A percentile compares a stretch with the other conserved stretches of the same genome.
Conservation (phyloP, 2,113 vertebrate species). For the Albula goreensis region DNA sequence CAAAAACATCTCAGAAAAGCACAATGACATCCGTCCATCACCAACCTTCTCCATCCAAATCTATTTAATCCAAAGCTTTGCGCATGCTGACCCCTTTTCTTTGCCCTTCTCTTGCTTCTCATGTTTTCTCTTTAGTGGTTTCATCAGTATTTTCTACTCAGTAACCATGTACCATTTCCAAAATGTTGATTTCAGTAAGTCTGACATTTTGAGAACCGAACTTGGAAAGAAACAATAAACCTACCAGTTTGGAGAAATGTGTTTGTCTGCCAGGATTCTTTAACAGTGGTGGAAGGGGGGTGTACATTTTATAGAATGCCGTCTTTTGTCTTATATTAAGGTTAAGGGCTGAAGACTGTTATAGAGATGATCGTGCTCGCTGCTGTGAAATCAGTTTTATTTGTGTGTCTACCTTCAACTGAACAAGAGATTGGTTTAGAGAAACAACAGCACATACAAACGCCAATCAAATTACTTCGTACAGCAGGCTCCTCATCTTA, state of each 20-base stretch:
- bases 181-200: slow-evolving; percentile 44
- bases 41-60: not conserved
- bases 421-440: too few relatives aligned
- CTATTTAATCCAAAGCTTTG: not conserved
- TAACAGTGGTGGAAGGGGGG: not conserved
- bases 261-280: not conserved
- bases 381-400: too few relatives aligned
- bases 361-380: too few relatives aligned
- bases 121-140: slow-evolving; percentile 49
- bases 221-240: slow-evolving; percentile 50
- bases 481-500: too few relatives aligned
- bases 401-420: too few relatives aligned
- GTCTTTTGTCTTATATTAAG: too few relatives aligned
- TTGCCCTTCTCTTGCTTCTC: slow-evolving; percentile 24
- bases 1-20: not conserved
- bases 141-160: slow-evolving; percentile 64
- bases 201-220: slow-evolving; percentile 62
- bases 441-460: too few relatives aligned
- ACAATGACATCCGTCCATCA: not conserved
- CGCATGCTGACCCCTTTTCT: slow-evolving; percentile 20
- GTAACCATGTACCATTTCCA: slow-evolving; percentile 55
- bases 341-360: too few relatives aligned
- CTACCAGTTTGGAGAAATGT: slow-evolving; percentile 16
- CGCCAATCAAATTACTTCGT: too few relatives aligned
- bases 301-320: not conserved